Evolutionary conservation across 1,140 invertebrate species (phyloP).

Genomic region (Solen grandis): DNA sequence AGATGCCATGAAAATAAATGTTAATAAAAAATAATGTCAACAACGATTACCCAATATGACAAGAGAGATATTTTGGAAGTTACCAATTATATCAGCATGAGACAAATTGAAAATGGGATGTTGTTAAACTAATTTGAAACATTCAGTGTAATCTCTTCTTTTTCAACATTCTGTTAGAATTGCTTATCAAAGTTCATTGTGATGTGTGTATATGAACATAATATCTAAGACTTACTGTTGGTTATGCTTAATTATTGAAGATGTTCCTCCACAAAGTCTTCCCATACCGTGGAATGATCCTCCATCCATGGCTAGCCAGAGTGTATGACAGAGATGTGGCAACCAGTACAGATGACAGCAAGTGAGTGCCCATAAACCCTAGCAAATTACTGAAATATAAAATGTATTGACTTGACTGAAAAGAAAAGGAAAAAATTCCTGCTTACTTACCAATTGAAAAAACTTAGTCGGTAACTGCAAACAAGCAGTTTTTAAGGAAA

Average conservation of each 20-base stretch:
- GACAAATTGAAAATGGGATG: no score
- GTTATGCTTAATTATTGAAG: no score
- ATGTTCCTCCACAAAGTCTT: constrained; percentile 97
- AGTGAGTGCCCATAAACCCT: constrained; percentile 24
- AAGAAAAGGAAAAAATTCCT: no score
- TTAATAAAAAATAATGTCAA: no score
- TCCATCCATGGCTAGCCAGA: constrained; percentile 97
- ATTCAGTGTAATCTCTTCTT: neutral
- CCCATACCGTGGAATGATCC: constrained; percentile 96
- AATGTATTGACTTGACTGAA: no score
- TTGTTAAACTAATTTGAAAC: neutral
- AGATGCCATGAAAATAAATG: no score
- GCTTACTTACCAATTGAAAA: no score
- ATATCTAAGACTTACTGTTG: constrained; percentile 51
- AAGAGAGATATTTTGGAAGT: neutral
- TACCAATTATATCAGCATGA: neutral
- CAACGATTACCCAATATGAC: no score
- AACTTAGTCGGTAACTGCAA: no score
- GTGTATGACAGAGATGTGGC: constrained; percentile 93
- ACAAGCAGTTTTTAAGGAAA: no score
- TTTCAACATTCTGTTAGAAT: neutral
- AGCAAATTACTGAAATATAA: neutral
- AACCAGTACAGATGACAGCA: constrained; percentile 52
- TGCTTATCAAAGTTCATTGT: neutral
- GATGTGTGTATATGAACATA: neutral